Evolutionary conservation across 2,888 invertebrate species (phyloP), one percentile per base, ranked within the genome.

Genomic region (Cataglyphis livida): DNA sequence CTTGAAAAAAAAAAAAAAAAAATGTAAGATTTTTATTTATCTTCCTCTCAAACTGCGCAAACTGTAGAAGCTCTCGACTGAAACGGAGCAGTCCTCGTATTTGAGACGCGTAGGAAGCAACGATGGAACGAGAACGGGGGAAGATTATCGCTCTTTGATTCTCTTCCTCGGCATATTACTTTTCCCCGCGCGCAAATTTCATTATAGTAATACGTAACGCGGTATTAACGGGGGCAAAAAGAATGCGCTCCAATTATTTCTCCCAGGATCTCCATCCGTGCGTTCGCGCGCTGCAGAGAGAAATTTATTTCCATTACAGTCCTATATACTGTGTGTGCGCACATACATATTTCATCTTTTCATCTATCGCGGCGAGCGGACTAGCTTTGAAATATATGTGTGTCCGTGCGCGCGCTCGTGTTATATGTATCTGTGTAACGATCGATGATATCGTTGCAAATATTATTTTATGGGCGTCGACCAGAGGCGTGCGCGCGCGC

Each of bases 401-500:
- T 35, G 35, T 64, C 9, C 38, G 10, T 38, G n/a, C n/a, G 12
- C n/a, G 32, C 32, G 32, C 41, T 3, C 3, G 15, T 44, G 15
- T 44, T 44, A 21, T 18, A 62, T 15, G 44, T 32, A 15, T 61
- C 25, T 35, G 61, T 18, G 54, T 15, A 66, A 76, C 68, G 68
- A 66, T 76, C 76, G 76, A 76, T 76, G 76, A 76, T 54, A 66
- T 66, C 68, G 54, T 76, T 59, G 78, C 71, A 59, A 71, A 79
- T 71, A 79, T 79, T 59, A 71, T 79, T 79, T 79, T 70, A 79
- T 79, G 78, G 78, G 78, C 78, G 78, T 79, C 78, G 71, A 59
- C 78, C 70, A 21, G 44, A 44, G 12, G 41, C 12, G 41, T 15
- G 44, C 5, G 44, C n/a, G 28, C 65, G 41, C 25, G 41, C 41